These are phyloP conservation scores for Falco berigora DNA, from an alignment of 2,797 vertebrate genomes.

Conservation along the genomic window DNA sequence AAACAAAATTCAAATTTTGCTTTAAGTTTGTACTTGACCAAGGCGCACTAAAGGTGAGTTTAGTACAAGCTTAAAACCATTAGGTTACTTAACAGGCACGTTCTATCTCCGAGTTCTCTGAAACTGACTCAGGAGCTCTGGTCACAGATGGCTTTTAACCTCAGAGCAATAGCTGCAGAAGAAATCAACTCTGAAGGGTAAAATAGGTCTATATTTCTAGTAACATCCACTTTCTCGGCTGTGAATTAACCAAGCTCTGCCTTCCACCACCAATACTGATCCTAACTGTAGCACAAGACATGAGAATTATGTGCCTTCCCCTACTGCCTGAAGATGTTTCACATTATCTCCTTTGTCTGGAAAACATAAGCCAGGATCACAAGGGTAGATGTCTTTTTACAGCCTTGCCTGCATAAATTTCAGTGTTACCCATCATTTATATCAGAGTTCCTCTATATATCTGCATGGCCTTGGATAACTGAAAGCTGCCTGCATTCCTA, in stretches of 20 bases:
- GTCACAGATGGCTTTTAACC: not conserved
- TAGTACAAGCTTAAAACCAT: not conserved
- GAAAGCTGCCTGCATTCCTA: not conserved
- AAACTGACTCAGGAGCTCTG: not conserved
- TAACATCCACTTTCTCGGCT: not conserved
- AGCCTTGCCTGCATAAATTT: not conserved
- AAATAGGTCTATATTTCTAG: not conserved
- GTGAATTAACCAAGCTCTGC: not conserved
- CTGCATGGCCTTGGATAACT: not conserved
- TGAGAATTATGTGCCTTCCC: fast-evolving
- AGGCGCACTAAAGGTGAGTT: not conserved
- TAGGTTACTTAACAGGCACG: not conserved
- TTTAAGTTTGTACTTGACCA: not conserved
- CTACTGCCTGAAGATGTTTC: not conserved
- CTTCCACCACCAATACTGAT: not conserved
- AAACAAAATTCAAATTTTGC: not conserved
- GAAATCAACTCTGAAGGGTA: not conserved
- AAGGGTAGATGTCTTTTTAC: not conserved
- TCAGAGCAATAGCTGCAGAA: not conserved
- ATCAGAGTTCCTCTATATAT: not conserved
- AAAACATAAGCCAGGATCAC: not conserved
- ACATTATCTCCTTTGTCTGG: not conserved
- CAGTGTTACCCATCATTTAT: not conserved
- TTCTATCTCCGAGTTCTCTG: not conserved
- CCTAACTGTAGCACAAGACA: not conserved